A percentile compares a stretch with the other conserved stretches of the same genome.
Evolutionary conservation across 2,113 vertebrate genomes (phyloP).

Genomic region (Saccopteryx leptura): DNA sequence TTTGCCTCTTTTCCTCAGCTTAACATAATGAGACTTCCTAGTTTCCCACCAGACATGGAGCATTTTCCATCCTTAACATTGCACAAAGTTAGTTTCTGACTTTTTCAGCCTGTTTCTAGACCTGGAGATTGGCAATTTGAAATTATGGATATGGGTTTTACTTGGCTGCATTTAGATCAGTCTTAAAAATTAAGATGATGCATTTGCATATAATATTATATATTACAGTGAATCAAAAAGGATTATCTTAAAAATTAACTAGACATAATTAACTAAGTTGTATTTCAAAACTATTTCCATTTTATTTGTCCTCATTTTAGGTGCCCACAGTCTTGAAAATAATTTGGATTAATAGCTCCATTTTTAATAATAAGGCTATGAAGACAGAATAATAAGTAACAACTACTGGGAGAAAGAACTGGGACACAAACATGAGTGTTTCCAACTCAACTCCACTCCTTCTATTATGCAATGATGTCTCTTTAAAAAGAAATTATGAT

Average conservation of each 20-base stretch:
- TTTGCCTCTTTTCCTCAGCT: not conserved
- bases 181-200: not conserved
- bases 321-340: not conserved
- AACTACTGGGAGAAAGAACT: not conserved
- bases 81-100: not conserved
- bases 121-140: not conserved
- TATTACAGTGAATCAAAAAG: not conserved
- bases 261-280: not conserved
- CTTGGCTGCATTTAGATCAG: not conserved
- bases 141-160: not conserved
- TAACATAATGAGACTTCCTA: not conserved
- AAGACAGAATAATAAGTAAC: not conserved
- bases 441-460: not conserved
- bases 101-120: not conserved
- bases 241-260: not conserved
- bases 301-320: conserved; percentile 15
- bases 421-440: not conserved
- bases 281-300: not conserved
- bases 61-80: not conserved
- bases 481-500: not conserved
- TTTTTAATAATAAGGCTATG: not conserved
- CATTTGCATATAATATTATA: not conserved
- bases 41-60: not conserved
- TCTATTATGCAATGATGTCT: not conserved
- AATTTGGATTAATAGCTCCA: not conserved